Conservation (phyloP, 2,888 invertebrate genomes). For the Drosophila putrida region DNA sequence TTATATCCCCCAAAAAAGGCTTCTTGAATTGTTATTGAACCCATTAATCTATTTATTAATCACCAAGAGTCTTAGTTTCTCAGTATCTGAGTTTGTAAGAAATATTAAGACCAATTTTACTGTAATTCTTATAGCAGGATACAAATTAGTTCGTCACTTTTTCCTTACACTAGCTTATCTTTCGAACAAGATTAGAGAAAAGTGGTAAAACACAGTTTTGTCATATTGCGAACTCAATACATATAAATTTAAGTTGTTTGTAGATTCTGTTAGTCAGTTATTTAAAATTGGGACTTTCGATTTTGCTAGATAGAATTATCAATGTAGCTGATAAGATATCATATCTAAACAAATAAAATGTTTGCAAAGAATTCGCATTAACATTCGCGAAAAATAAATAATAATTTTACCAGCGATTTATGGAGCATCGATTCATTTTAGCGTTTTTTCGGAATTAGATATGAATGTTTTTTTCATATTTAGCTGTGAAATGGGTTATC, state of each 20-base stretch:
- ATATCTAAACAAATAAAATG: constrained; percentile 5
- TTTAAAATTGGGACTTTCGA: constrained; percentile 10
- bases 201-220: constrained; percentile 15
- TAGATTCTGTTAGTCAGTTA: constrained; percentile 14
- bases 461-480: neutral
- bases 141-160: neutral
- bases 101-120: no score
- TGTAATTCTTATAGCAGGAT: neutral
- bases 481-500: neutral
- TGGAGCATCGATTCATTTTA: constrained; percentile 8
- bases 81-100: no score
- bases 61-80: no score
- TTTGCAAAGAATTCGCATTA: constrained; percentile 12
- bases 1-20: no score
- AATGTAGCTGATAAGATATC: constrained; percentile 11
- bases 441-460: neutral
- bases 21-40: no score
- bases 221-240: neutral
- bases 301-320: constrained; percentile 4
- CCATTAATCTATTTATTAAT: no score
- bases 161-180: neutral
- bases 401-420: constrained; percentile 3
- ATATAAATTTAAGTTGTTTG: constrained; percentile 1
- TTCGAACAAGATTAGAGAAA: neutral
- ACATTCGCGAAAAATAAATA: constrained; percentile 9